phyloP scores from a whole-genome alignment of 2,113 vertebrate species.

The Cynopterus brachyotis region DNA sequence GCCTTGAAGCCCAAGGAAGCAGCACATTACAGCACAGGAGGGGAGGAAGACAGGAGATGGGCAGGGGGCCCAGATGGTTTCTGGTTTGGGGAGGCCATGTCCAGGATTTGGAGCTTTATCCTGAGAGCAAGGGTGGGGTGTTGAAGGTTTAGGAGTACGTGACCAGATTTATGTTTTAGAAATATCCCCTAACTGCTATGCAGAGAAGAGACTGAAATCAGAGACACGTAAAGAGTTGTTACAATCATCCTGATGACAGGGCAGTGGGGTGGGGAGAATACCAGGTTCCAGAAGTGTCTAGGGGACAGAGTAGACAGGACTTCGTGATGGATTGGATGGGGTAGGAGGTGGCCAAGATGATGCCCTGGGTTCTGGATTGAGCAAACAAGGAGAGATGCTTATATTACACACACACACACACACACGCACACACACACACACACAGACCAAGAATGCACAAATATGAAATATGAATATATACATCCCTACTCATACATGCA shows the following conservation, averaged over 20 bases:
- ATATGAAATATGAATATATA: not conserved
- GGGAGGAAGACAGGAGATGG: not conserved
- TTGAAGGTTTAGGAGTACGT: not conserved
- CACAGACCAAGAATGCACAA: not conserved
- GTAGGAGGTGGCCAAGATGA: not conserved
- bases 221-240: not conserved
- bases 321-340: not conserved
- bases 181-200: not conserved
- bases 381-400: not conserved
- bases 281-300: not conserved
- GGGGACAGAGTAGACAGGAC: not conserved
- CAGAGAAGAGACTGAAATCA: not conserved
- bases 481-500: not conserved
- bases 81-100: not conserved
- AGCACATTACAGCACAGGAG: not conserved
- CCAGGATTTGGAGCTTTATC: not conserved
- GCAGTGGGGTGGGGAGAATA: not conserved
- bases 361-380: not conserved
- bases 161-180: constrained; percentile 2
- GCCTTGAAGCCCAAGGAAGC: not conserved
- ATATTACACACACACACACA: not conserved
- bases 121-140: not conserved
- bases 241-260: not conserved
- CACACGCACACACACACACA: not conserved
- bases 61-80: not conserved